These are phyloP conservation scores for Poeciliopsis turneri DNA, from an alignment of 2,797 vertebrate species.

Conservation along the genomic window DNA sequence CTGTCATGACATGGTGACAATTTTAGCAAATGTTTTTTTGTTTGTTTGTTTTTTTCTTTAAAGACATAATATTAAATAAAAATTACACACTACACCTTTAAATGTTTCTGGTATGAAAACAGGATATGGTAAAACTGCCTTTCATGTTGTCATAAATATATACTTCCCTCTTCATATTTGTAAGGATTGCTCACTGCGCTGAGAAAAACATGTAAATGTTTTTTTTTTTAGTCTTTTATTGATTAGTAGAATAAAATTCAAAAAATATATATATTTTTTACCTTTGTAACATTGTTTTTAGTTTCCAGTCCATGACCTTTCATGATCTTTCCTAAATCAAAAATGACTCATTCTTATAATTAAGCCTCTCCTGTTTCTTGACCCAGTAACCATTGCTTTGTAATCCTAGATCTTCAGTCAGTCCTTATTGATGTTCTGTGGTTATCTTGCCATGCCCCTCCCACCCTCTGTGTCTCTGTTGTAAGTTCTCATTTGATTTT, in stretches of 20 bases:
- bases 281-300: not conserved
- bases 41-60: too few relatives aligned
- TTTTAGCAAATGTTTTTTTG: too few relatives aligned
- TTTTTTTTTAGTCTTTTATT: not conserved
- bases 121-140: not conserved
- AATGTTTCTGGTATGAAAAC: not conserved
- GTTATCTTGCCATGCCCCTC: not conserved
- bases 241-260: not conserved
- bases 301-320: not conserved
- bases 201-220: not conserved
- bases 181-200: slow-evolving; percentile 1
- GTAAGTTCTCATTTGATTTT: not conserved
- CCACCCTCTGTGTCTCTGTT: not conserved
- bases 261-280: not conserved
- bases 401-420: not conserved
- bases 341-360: not conserved
- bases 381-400: not conserved
- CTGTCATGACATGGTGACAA: too few relatives aligned
- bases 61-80: too few relatives aligned
- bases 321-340: not conserved
- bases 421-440: not conserved
- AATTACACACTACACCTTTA: too few relatives aligned
- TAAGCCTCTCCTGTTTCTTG: not conserved
- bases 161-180: not conserved
- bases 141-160: not conserved